These are phyloP conservation scores for Acinonyx jubatus DNA, from an alignment of 2,113 vertebrate genomes.

Conservation along the genomic window DNA sequence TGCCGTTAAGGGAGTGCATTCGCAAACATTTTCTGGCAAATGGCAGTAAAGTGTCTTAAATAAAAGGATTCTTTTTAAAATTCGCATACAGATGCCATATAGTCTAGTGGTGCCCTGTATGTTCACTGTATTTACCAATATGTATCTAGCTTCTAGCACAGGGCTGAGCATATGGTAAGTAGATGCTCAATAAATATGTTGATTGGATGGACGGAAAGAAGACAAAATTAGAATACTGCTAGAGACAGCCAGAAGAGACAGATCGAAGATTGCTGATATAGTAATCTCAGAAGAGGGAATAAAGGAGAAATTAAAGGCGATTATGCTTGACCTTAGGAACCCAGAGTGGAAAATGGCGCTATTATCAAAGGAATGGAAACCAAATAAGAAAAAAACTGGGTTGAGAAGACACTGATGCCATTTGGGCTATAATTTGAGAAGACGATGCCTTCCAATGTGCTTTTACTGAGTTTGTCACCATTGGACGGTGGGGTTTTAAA, in stretches of 20 bases:
- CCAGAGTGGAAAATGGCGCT: neutral
- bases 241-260: neutral
- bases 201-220: neutral
- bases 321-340: neutral
- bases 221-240: neutral
- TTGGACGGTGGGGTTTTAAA: neutral
- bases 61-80: neutral
- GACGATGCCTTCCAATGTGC: neutral
- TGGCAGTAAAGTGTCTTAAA: neutral
- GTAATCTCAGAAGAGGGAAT: neutral
- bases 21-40: slow-evolving; percentile 36
- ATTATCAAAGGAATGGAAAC: neutral
- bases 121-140: neutral
- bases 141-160: neutral
- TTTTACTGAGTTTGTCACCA: slow-evolving; percentile 17
- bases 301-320: slow-evolving; percentile 45
- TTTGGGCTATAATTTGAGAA: slow-evolving; percentile 45
- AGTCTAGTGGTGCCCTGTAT: neutral
- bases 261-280: neutral
- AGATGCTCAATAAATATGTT: neutral
- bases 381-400: neutral
- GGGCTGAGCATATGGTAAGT: neutral
- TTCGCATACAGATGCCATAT: neutral
- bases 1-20: neutral
- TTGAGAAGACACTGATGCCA: neutral